Base-by-base conservation (phyloP, 2,113 vertebrate species). In the Lepus timidus region DNA sequence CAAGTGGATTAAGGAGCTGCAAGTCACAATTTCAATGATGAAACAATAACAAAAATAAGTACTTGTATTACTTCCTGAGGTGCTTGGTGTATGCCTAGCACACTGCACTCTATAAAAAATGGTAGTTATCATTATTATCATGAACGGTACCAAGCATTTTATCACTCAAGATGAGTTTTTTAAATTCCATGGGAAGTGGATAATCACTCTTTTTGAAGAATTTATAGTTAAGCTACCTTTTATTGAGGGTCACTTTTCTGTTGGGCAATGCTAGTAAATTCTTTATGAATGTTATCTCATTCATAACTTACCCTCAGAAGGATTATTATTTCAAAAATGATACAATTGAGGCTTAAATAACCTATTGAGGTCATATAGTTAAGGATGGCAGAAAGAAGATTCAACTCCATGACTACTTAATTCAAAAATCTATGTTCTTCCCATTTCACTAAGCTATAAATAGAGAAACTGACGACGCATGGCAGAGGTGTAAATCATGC, bases 401-500 rank as follows among this genome's bases (percentile, higher is more conserved):
- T 83, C 82, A 79, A 92, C 88, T 9, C 39, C 23, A 33, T 62
- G 9, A 61, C 74, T 91, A n/a, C 51, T 85, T 92, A 81, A 76
- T 51, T 95, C 4, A 85, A 82, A 95, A 71, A n/a, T 51, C 81
- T 49, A 25, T 78, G 27, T 61, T 91, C 52, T 80, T 93, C 84
- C 65, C 64, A 39, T 3, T 92, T 36, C 91, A 75, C 25, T 29
- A 88, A 80, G 7, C 13, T 65, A 25, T 64, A 78, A 85, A 23
- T 8, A 62, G 19, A 78, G n/a, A 33, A 96, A 61, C 78, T 73
- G 49, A 64, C 33, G 51, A 80, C 12, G 13, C 90, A 88, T 73
- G 78, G 93, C 25, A 65, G 31, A 97, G 95, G 20, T 49, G 33
- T 71, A 83, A 95, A 76, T 87, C 49, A 83, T 64, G 13, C 58